Conservation (phyloP, 2,113 vertebrate genomes). For the Oryzias curvinotus region DNA sequence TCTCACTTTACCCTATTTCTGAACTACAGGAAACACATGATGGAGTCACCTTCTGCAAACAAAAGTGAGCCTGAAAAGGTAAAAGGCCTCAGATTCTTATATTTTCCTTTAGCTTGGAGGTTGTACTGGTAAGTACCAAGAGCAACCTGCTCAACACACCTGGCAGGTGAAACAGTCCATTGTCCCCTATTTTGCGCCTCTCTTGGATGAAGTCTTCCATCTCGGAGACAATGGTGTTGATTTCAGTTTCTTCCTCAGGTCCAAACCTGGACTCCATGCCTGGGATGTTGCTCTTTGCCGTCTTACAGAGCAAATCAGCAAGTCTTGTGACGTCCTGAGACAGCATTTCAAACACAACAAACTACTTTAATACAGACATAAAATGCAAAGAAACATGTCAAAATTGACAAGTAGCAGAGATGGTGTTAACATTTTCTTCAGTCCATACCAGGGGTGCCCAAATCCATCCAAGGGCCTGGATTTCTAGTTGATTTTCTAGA, state of each 20-base stretch:
- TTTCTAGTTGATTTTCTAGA: no score
- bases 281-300: constrained; percentile 71
- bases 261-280: constrained; percentile 49
- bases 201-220: constrained; percentile 81
- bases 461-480: no score
- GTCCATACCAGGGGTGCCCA: no score
- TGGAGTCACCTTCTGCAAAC: no score
- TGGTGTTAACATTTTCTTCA: no score
- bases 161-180: constrained; percentile 4
- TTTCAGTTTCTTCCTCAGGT: constrained; percentile 71
- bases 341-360: no score
- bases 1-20: no score
- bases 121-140: not conserved
- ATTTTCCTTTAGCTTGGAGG: not conserved
- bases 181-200: constrained; percentile 67
- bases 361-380: no score
- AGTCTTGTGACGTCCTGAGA: constrained; percentile 83
- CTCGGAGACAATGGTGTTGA: constrained; percentile 80
- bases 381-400: no score
- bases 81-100: not conserved
- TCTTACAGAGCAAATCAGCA: constrained; percentile 79
- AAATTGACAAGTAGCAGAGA: no score
- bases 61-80: no score
- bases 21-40: no score
- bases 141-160: constrained; percentile 10